These are phyloP conservation scores for Microcebus murinus DNA, from an alignment of 2,113 vertebrate species.

Conservation along the genomic window DNA sequence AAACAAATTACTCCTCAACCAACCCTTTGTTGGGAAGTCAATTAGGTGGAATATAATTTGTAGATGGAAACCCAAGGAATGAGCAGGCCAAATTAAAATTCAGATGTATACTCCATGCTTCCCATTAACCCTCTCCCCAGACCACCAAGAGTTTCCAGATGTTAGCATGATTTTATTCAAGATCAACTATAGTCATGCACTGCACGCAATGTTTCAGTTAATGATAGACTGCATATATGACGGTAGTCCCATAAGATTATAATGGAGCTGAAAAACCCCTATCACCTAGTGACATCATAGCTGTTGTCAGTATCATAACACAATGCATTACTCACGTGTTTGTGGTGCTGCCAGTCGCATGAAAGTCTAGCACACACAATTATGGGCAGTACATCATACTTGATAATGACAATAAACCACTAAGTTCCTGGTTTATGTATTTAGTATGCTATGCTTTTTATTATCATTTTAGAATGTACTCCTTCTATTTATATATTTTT, in stretches of 20 bases:
- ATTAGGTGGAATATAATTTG: constrained; percentile 65
- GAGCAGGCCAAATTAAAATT: constrained; percentile 62
- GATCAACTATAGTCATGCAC: not conserved
- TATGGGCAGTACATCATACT: not conserved
- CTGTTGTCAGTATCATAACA: not conserved
- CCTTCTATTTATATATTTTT: too few species aligned
- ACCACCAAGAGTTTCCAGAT: constrained; percentile 58
- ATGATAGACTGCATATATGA: not conserved
- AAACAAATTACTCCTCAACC: constrained; percentile 60
- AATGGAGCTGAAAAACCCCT: not conserved
- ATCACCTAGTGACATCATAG: not conserved
- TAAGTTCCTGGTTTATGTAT: not conserved
- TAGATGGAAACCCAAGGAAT: constrained; percentile 63
- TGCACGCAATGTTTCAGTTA: not conserved
- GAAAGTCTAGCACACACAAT: not conserved
- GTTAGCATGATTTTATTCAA: constrained; percentile 26
- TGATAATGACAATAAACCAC: not conserved
- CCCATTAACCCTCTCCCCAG: not conserved
- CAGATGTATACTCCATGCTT: not conserved
- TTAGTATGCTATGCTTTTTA: not conserved
- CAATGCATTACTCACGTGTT: not conserved
- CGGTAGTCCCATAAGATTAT: not conserved
- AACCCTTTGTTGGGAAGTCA: constrained; percentile 56
- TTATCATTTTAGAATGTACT: not conserved
- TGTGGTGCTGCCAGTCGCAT: not conserved